Base-by-base conservation (phyloP, 2,797 vertebrate genomes). In the Enteromius paludinosus region DNA sequence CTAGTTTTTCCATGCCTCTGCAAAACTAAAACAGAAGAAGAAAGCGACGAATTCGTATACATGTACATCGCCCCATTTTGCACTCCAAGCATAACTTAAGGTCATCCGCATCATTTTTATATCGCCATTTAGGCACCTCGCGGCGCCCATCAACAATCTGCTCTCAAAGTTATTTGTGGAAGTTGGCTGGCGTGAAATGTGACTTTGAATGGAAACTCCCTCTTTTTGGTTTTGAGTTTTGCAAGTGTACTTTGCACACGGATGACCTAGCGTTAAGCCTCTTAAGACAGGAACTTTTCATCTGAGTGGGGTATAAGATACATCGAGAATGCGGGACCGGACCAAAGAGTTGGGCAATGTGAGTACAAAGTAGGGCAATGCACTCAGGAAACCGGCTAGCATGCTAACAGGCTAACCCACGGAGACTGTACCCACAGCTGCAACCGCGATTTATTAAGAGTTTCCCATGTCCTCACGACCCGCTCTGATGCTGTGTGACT, bases 341-440 rank as follows among this genome's bases (percentile, higher is more conserved):
- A 95, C 95, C 0, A 94, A 94, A 87, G 94, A 95, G 62, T 80
- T 95, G 15, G 93, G 93, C 87, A 94, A 93, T 35, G 95, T 95
- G 89, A 94, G 94, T 76, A 86, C 84, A 64, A 23, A 18, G 85
- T 86, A 88, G 90, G 33, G 43, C 28, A 80, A 43, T 62, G 41
- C 28, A 10, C 6, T n/a, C 23, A 69, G 38, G 56, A 85, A 73
- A 71, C 61, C 69, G 30, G 52, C 52, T 68, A 76, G 68, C 72
- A 0, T 6, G 77, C 75, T 78, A 79, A 74, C 68, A 1, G 5
- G 82, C 81, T 83, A 83, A 70, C 6, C 28, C 11, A n/a, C 35
- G 54, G n/a, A 59, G 25, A 18, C 14, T 28, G 8, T 18, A 6
- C 14, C 28, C 33, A 20, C 45, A 3, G 5, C 2, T n/a, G 2